Percentiles rank a stretch among this genome's conserved stretches.
Evolutionary conservation across 2,113 vertebrate genomes (phyloP).

Genomic region (Clarias batrachus): DNA sequence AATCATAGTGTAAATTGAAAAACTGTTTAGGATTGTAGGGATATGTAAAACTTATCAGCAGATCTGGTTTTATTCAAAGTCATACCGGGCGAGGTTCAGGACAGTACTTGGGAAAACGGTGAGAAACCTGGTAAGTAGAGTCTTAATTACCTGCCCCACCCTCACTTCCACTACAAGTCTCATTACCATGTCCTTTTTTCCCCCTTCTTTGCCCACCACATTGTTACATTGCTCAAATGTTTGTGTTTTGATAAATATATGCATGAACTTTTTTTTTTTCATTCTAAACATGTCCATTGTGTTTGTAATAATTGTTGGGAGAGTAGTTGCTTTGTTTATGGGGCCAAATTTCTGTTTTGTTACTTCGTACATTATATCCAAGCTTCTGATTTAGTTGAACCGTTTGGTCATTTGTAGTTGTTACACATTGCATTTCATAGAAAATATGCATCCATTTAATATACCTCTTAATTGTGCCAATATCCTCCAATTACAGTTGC

Average conservation of each 20-base stretch:
- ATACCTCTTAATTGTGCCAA: neutral
- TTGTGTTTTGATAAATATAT: neutral
- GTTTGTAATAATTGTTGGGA: neutral
- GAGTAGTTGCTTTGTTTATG: neutral
- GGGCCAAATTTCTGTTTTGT: neutral
- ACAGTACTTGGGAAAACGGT: conserved; percentile 73
- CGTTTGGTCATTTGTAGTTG: neutral
- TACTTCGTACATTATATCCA: neutral
- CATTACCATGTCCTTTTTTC: conserved; percentile 34
- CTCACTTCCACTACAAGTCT: conserved; percentile 20
- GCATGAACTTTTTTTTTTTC: conserved; percentile 1
- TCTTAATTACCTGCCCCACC: conserved; percentile 2
- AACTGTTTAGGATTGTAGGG: neutral
- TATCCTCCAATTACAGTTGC: neutral
- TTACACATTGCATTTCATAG: neutral
- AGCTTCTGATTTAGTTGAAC: neutral
- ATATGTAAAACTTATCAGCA: conserved; percentile 57
- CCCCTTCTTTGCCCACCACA: neutral
- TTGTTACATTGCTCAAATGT: conserved; percentile 8
- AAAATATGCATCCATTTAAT: neutral
- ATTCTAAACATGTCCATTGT: neutral
- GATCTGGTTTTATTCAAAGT: conserved; percentile 77
- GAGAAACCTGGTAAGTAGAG: conserved; percentile 76
- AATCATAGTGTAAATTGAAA: neutral
- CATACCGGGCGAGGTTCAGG: conserved; percentile 76